Evolutionary conservation across 2,888 invertebrate species (phyloP).

Genomic region (Itoplectis maculator): DNA sequence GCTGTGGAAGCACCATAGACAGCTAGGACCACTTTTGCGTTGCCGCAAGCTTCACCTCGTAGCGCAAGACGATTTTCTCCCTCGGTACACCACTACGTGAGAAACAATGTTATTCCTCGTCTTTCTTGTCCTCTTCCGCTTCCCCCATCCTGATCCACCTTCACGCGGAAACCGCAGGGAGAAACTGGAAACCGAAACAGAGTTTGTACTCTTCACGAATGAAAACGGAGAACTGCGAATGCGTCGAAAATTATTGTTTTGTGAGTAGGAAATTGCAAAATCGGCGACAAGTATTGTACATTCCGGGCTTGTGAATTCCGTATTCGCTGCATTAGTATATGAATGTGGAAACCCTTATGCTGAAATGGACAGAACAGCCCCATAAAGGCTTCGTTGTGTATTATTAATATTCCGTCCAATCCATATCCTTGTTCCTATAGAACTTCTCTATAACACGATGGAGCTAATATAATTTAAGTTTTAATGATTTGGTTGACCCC

Average conservation of each 20-base stretch:
- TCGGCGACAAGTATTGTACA: not conserved
- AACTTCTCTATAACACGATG: not conserved
- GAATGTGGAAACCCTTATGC: slow-evolving; percentile 1
- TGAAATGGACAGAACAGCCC: not conserved
- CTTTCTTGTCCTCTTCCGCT: slow-evolving; percentile 14
- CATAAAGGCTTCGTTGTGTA: not conserved
- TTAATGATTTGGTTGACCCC: too few relatives aligned
- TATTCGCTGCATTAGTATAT: not conserved
- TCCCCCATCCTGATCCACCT: not conserved
- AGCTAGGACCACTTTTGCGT: slow-evolving; percentile 17
- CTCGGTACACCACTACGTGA: slow-evolving; percentile 9
- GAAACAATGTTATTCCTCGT: slow-evolving; percentile 34
- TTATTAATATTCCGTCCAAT: not conserved
- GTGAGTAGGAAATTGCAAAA: slow-evolving; percentile 15
- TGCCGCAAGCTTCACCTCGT: not conserved
- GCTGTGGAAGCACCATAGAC: slow-evolving; percentile 1
- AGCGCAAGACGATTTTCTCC: slow-evolving; percentile 25
- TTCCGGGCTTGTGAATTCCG: not conserved
- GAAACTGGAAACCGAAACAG: slow-evolving; percentile 16
- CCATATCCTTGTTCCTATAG: not conserved
- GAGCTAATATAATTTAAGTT: not conserved
- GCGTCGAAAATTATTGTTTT: slow-evolving; percentile 17
- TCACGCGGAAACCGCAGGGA: not conserved
- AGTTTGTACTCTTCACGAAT: not conserved
- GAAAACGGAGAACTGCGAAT: slow-evolving; percentile 11